These are phyloP conservation scores for Cydia fagiglandana DNA, from an alignment of 1,140 invertebrate species.

Conservation along the genomic window DNA sequence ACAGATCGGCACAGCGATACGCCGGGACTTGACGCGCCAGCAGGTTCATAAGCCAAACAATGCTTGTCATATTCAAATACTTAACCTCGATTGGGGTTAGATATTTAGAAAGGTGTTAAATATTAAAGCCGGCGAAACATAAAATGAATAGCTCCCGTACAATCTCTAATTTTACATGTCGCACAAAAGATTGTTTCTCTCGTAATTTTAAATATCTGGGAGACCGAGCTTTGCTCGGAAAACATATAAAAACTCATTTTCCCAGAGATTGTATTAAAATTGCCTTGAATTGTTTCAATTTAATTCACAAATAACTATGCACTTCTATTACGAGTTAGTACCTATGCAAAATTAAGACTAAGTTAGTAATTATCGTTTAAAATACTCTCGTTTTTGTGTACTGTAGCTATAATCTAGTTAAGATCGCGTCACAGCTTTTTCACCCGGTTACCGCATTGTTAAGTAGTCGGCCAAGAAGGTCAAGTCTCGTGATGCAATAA, in stretches of 20 bases:
- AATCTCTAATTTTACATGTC: not conserved
- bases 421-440: slow-evolving; percentile 21
- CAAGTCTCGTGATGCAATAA: slow-evolving; percentile 52
- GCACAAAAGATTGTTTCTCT: not conserved
- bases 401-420: not conserved
- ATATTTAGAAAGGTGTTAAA: slow-evolving; percentile 1
- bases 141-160: not conserved
- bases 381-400: not conserved
- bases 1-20: slow-evolving; percentile 20
- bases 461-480: slow-evolving; percentile 26
- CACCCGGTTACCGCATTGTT: slow-evolving; percentile 20
- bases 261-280: too few species aligned
- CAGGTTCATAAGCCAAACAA: slow-evolving; percentile 20
- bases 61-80: slow-evolving; percentile 14
- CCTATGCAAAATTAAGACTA: too few species aligned
- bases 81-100: slow-evolving; percentile 2
- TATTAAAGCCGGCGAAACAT: not conserved
- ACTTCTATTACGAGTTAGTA: too few species aligned
- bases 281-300: too few species aligned
- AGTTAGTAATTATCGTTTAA: not conserved
- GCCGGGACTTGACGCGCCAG: slow-evolving; percentile 13
- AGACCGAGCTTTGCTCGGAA: too few species aligned
- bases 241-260: too few species aligned
- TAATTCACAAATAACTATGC: too few species aligned
- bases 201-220: not conserved